A percentile compares a stretch with the other conserved stretches of the same genome.
These are phyloP conservation scores for Lagopus leucura DNA, from an alignment of 2,113 vertebrate species.

Conservation along the genomic window DNA sequence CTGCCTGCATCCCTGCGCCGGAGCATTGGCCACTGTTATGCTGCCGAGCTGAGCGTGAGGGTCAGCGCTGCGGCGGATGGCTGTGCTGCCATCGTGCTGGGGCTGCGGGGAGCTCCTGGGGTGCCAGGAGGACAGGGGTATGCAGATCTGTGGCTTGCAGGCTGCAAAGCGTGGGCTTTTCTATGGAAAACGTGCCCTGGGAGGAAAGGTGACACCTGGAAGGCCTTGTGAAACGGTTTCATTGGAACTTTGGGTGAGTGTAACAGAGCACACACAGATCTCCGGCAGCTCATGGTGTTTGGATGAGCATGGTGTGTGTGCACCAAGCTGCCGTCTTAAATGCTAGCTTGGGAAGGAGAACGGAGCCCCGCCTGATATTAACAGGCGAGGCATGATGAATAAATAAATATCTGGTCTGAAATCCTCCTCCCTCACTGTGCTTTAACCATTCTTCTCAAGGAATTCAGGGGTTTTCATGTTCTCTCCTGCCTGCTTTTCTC, in stretches of 20 bases:
- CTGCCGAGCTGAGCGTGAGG: neutral
- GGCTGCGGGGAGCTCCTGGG: neutral
- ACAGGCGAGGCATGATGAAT: constrained; percentile 20
- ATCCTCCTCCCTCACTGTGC: neutral
- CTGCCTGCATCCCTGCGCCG: neutral
- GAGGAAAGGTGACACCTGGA: constrained; percentile 35
- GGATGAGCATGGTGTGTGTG: neutral
- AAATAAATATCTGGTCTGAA: constrained; percentile 28
- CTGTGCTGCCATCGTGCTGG: neutral
- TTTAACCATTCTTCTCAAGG: neutral
- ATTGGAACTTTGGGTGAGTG: constrained; percentile 37
- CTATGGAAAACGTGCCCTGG: neutral
- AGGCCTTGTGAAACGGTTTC: constrained; percentile 34
- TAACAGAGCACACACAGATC: neutral
- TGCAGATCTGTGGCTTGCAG: neutral
- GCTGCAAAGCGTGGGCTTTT: neutral
- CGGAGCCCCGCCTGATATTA: constrained; percentile 26
- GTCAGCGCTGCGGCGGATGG: neutral
- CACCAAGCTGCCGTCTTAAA: neutral
- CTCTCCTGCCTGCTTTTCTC: neutral
- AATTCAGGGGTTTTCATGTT: neutral
- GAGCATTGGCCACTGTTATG: neutral
- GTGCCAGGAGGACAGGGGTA: neutral
- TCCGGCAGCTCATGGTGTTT: accelerated
- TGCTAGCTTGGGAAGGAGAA: neutral